Evolutionary conservation across 2,113 vertebrate genomes (phyloP).

Genomic region (Nycticorax nycticorax): DNA sequence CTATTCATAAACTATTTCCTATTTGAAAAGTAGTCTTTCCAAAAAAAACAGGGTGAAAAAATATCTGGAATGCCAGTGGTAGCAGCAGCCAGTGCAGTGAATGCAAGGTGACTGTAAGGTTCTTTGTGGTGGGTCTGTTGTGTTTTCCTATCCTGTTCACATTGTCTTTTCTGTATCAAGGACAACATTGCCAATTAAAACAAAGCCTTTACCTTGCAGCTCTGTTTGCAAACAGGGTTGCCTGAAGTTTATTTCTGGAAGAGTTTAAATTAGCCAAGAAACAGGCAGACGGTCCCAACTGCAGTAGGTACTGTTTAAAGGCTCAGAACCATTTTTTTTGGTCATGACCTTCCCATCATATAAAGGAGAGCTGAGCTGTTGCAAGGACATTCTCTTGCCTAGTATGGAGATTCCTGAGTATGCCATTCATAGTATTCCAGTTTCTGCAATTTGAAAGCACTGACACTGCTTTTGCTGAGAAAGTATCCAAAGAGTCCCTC

Average conservation of each 20-base stretch:
- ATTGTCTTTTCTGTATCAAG: conserved; percentile 2
- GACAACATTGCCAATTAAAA: neutral
- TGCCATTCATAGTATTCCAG: neutral
- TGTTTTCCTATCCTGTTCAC: neutral
- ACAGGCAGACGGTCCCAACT: neutral
- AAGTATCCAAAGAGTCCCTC: neutral
- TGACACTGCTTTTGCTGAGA: neutral
- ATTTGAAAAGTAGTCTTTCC: neutral
- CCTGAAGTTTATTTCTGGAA: neutral
- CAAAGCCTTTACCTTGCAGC: conserved; percentile 3
- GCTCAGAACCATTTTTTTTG: neutral
- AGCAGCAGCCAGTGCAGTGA: neutral
- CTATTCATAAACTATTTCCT: conserved; percentile 6
- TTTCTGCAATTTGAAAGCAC: neutral
- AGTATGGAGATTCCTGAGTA: neutral
- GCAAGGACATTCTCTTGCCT: neutral
- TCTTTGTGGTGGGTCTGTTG: neutral
- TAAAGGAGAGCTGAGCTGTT: neutral
- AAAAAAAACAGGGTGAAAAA: neutral
- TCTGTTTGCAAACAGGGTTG: neutral
- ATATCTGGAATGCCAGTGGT: neutral
- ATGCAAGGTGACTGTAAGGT: neutral
- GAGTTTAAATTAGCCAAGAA: neutral
- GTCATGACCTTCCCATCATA: neutral
- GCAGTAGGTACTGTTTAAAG: neutral